Base-by-base conservation (phyloP, 2,797 vertebrate species). In the Syncerus caffer region DNA sequence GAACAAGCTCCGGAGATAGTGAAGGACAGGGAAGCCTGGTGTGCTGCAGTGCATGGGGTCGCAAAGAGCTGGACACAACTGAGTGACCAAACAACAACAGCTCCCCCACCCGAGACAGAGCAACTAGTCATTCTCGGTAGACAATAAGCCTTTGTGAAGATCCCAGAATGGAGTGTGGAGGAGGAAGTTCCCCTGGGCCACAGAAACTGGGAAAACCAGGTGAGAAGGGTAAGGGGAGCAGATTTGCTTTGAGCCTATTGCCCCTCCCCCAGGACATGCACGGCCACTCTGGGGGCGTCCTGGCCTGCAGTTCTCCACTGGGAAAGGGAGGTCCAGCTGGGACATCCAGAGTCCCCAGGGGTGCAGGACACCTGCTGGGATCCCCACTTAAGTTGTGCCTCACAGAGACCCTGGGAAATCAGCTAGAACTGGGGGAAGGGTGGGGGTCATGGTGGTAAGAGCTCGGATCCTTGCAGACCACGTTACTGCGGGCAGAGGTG, bases 211-310 rank as follows among this genome's bases (percentile, higher is more conserved):
- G 25, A 60, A 85, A 85, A 31, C 38, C 38, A 31, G 16, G 29
- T 31, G 16, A 85, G 10, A 5, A 31, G 6, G 6, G 38, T 31
- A 62, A 85, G 34, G 50, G n/a, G 23, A 53, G 10, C 23, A 12
- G 47, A 17, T 29, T 53, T 25, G 10, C 47, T 38, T 12, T 53
- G 23, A 38, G n/a, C 6, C 0, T 16, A 19, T 38, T 1, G 0
- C 9, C 6, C 60, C 25, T 21, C 2, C 47, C 31, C n/a, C 50
- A 2, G 15, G 60, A 25, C 8, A 8, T 19, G 84, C 84, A 57
- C 0, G 0, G 42, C 2, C 19, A 14, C 2, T 1, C 1, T 4
- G 45, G 55, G 60, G 45, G 17, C 1, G 0, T 15, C 85, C 7
- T 0, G 1, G 31, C 21, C 62, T 38, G 25, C 23, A 4, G 15